phyloP scores from a whole-genome alignment of 64 coral and sea anemone genomes.

The Acropora yongei region DNA sequence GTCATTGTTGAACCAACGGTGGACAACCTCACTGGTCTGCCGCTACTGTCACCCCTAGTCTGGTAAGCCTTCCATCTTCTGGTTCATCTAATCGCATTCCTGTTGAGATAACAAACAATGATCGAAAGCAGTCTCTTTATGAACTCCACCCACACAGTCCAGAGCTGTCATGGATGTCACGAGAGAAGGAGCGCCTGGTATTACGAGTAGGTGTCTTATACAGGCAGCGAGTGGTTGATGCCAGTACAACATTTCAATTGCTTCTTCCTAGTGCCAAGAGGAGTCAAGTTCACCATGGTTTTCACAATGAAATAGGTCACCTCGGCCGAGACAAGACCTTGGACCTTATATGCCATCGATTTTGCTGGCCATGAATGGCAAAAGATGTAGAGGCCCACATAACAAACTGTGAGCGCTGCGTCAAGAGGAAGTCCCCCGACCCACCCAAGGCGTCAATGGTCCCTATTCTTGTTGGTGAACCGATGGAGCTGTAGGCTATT shows the following conservation, averaged over 20 bases:
- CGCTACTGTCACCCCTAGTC: neutral
- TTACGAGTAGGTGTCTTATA: no score
- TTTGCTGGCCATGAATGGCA: slow-evolving; percentile 51
- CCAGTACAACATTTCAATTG: no score
- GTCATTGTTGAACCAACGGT: neutral
- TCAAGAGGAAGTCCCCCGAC: neutral
- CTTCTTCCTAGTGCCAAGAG: no score
- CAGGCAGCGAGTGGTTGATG: no score
- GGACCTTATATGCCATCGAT: slow-evolving; percentile 34
- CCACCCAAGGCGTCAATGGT: slow-evolving; percentile 42
- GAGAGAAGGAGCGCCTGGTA: no score
- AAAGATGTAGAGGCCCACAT: slow-evolving; percentile 40
- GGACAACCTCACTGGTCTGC: neutral
- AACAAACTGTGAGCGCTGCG: slow-evolving; percentile 46
- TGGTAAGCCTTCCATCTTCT: neutral
- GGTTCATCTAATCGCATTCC: no score
- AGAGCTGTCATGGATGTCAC: no score
- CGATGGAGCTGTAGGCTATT: slow-evolving; percentile 22
- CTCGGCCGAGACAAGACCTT: slow-evolving; percentile 42
- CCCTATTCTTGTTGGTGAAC: neutral
- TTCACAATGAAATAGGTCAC: no score
- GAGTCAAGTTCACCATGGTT: neutral
- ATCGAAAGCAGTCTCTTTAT: no score
- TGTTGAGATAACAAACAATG: no score
- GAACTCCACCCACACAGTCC: no score